Conservation (phyloP, 1,140 invertebrate species). For the Scaptomyza graminum region DNA sequence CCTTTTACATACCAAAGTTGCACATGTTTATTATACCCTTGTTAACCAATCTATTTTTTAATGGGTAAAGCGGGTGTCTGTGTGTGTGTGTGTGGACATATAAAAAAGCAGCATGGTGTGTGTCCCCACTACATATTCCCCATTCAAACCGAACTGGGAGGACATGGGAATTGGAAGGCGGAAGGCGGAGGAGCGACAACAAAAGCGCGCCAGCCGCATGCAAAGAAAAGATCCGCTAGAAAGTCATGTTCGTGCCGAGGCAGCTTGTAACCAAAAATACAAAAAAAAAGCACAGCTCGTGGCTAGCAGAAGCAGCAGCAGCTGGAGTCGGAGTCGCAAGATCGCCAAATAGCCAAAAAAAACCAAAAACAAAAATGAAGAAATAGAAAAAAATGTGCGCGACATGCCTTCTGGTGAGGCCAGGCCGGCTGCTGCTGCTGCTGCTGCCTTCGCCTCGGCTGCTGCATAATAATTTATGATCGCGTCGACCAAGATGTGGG, state of each 20-base stretch:
- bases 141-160: neutral
- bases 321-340: constrained; percentile 23
- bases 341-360: constrained; percentile 34
- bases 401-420: constrained; percentile 45
- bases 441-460: constrained; percentile 28
- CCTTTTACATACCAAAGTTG: no score
- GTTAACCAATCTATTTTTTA: neutral
- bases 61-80: no score
- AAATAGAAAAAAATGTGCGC: constrained; percentile 49
- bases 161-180: neutral
- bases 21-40: constrained; percentile 3
- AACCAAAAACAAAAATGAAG: neutral
- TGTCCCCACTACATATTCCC: constrained; percentile 9
- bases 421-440: neutral
- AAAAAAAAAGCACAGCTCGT: neutral
- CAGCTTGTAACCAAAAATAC: constrained; percentile 33
- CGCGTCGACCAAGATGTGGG: constrained; percentile 84
- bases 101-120: constrained; percentile 12
- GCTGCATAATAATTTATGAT: constrained; percentile 84
- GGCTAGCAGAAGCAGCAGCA: constrained; percentile 3
- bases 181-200: constrained; percentile 34
- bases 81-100: neutral
- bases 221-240: constrained; percentile 77
- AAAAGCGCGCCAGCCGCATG: constrained; percentile 68
- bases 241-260: constrained; percentile 77